These are phyloP conservation scores for Drosophila suboccidentalis DNA, from an alignment of 2,888 invertebrate species.

Conservation along the genomic window DNA sequence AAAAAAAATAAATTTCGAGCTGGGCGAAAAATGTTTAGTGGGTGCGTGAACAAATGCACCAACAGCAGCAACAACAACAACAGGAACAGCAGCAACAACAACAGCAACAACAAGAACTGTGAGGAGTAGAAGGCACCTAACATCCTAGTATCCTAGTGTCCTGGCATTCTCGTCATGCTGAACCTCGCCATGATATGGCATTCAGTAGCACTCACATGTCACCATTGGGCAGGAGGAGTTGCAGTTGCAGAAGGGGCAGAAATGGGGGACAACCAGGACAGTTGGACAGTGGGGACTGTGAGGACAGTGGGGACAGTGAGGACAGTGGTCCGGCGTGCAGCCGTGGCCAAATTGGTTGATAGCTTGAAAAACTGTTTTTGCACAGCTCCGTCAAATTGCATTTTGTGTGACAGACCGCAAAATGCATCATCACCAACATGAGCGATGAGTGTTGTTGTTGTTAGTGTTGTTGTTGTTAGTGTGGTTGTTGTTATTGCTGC, in stretches of 20 bases:
- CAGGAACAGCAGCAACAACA: slow-evolving; percentile 31
- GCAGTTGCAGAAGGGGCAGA: slow-evolving; percentile 14
- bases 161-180: slow-evolving; percentile 50
- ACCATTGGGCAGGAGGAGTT: slow-evolving; percentile 40
- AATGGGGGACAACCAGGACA: slow-evolving; percentile 18
- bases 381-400: slow-evolving; percentile 84
- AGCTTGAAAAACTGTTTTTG: slow-evolving; percentile 82
- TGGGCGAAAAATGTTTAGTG: slow-evolving; percentile 61
- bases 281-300: slow-evolving; percentile 1
- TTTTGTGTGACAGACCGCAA: slow-evolving; percentile 85
- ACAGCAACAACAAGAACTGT: slow-evolving; percentile 30
- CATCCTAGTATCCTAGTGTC: slow-evolving; percentile 20
- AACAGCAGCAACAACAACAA: slow-evolving; percentile 37
- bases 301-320: slow-evolving; percentile 15
- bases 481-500: slow-evolving; percentile 57
- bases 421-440: slow-evolving; percentile 85
- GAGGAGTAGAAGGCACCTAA: slow-evolving; percentile 32
- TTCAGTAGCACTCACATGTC: slow-evolving; percentile 71
- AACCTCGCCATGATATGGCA: slow-evolving; percentile 68
- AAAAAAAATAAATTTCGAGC: slow-evolving; percentile 32
- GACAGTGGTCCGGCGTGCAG: slow-evolving; percentile 67
- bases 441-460: slow-evolving; percentile 80
- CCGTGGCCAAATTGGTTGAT: slow-evolving; percentile 84
- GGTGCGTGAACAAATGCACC: slow-evolving; percentile 65
- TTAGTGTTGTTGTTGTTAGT: slow-evolving; percentile 51